Evolutionary conservation across 2,888 invertebrate genomes (phyloP).

Genomic region (Philereme transversata): DNA sequence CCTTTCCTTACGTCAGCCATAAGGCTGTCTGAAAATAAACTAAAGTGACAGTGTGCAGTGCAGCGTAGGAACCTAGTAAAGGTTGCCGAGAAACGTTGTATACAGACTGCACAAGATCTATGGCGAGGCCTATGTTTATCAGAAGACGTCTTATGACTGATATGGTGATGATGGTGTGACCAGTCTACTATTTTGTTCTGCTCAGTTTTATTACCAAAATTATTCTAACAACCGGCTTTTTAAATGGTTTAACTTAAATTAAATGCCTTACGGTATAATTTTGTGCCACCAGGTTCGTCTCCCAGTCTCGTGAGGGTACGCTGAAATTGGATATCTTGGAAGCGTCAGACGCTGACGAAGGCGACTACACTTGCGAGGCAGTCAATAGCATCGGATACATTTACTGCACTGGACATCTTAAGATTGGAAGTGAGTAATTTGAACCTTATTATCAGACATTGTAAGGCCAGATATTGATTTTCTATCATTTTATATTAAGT

Average conservation of each 20-base stretch:
- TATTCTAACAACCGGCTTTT: neutral
- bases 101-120: too few species aligned
- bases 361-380: slow-evolving; percentile 98
- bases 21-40: too few species aligned
- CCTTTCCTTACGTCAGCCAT: too few species aligned
- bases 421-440: slow-evolving; percentile 91
- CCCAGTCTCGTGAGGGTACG: slow-evolving; percentile 87
- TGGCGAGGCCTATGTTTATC: too few species aligned
- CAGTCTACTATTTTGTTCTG: too few species aligned
- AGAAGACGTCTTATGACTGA: too few species aligned
- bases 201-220: neutral
- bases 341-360: slow-evolving; percentile 95
- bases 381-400: slow-evolving; percentile 96
- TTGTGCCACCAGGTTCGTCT: slow-evolving; percentile 71
- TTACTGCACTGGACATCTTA: slow-evolving; percentile 93
- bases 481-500: too few species aligned
- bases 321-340: slow-evolving; percentile 95
- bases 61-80: too few species aligned
- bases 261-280: neutral
- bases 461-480: neutral
- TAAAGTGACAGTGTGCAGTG: too few species aligned
- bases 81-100: too few species aligned
- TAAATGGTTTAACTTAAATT: neutral
- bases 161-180: too few species aligned
- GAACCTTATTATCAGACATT: too few species aligned